Base-by-base conservation (phyloP, 2,797 vertebrate genomes). In the Rhodeus uyekii region DNA sequence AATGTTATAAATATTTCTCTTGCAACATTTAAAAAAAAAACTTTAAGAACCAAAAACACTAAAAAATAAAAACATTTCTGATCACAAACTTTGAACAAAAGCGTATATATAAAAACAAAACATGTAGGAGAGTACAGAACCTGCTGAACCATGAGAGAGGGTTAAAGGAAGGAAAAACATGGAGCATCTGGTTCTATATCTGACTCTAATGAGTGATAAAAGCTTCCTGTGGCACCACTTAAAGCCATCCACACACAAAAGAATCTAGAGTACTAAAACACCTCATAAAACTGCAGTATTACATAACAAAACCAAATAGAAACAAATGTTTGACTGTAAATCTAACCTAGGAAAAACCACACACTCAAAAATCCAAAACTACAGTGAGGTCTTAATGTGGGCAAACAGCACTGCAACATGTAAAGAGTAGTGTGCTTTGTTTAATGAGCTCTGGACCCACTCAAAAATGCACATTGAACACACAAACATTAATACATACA, bases 211-310 rank as follows among this genome's bases (percentile, higher is more conserved):
- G 61, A 9, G 2, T 46, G 42, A 36, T 84, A 71, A 82, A 82
- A 82, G 75, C 61, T 22, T 84, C 68, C 74, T 42, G 24, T 8
- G 64, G 27, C 44, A 78, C 39, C 67, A 63, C 60, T 73, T 69
- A 50, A 34, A 73, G 36, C 71, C 68, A 44, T 14, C 4, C 27
- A 67, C n/a, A 58, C 27, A 42, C 22, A 72, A 6, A 61, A 53
- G 39, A 60, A 67, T 53, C 38, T 24, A 78, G 53, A 24, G 29
- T 44, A n/a, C 12, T 9, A 10, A 42, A 19, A 42, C 24, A 53
- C 19, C 14, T 34, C 72, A 58, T 22, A 74, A 39, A 74, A 38
- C 50, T 18, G 71, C 50, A 74, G 50, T 18, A 18, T 74, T 38
- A 55, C 48, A 55, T 55, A 10, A 71, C 44, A 32, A 46, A 69